These are phyloP conservation scores for Ptilorrhoa leucosticta DNA, from an alignment of 2,113 vertebrate genomes.

Conservation along the genomic window DNA sequence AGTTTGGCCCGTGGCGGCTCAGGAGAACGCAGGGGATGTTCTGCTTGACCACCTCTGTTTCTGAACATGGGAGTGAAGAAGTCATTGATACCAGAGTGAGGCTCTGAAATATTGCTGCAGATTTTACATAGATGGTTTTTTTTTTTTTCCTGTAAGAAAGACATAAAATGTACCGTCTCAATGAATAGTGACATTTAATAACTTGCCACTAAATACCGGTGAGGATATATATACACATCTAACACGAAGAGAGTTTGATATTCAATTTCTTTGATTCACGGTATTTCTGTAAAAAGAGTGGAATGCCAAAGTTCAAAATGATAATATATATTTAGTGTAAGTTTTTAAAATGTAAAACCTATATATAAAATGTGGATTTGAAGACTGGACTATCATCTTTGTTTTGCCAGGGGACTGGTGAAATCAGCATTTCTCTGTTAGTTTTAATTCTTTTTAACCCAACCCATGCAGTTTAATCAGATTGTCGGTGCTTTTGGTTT, in stretches of 20 bases:
- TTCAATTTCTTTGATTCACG: background rate
- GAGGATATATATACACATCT: background rate
- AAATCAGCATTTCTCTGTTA: background rate
- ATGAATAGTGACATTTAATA: slow-evolving; percentile 56
- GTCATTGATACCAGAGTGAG: background rate
- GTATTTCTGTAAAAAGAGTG: background rate
- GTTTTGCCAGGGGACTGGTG: background rate
- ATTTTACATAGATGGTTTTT: background rate
- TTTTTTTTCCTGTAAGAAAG: background rate
- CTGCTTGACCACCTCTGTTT: background rate
- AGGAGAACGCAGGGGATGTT: background rate
- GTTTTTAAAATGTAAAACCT: background rate
- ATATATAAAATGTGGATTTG: background rate
- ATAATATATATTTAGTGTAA: background rate
- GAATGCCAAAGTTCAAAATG: background rate
- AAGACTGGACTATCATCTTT: background rate
- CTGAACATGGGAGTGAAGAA: background rate
- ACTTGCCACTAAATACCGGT: slow-evolving; percentile 5
- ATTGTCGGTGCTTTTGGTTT: background rate
- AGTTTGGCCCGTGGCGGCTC: background rate
- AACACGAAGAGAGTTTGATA: background rate
- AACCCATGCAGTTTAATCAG: background rate
- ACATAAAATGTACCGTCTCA: slow-evolving; percentile 5
- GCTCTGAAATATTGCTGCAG: background rate
- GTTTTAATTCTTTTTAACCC: background rate